Evolutionary conservation across 1,140 invertebrate species (phyloP), one percentile per base, ranked within the genome.

Genomic region (Saccostrea cuccullata): DNA sequence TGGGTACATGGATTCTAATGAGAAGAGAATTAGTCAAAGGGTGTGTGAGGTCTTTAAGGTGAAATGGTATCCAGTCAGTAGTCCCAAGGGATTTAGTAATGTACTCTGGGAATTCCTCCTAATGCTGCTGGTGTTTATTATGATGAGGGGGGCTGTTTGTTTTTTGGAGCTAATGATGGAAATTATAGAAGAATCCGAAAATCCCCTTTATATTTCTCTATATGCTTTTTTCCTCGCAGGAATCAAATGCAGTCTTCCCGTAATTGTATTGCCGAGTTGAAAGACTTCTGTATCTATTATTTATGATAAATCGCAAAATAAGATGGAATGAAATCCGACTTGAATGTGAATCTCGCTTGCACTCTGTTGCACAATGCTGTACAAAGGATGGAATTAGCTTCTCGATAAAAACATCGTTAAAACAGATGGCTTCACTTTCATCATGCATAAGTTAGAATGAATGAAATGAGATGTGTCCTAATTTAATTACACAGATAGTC

Each of bases 401-500:
- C 26, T 77, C 30, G 23, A 36, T 30, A 36, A 77, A 77, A 26
- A 77, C 26, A 77, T 26, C 70, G 26, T 77, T 30, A 26, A 77
- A 77, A 77, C 70, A 77, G 23, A 77, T 77, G 70, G 70, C 70
- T 77, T 26, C 23, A 36, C 70, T 77, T 77, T 77, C 26, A 77
- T 77, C 70, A 77, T 77, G 70, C 70, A 77, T 77, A 77, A 77
- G 70, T 30, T 77, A 26, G 70, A 77, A 26, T 77, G 23, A 77
- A 77, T 77, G 70, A 77, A 77, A 77, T 77, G 70, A 77, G 70
- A 77, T 77, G 70, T 77, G 70, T 77, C 70, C 30, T 77, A 77
- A 77, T 77, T 77, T 77, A 77, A 77, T 77, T 77, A 77, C 70
- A 77, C 70, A 77, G 70, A 77, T 77, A 77, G 70, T 77, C 70